Evolutionary conservation across 1,140 invertebrate genomes (phyloP).

Genomic region (Hyphantria cunea): DNA sequence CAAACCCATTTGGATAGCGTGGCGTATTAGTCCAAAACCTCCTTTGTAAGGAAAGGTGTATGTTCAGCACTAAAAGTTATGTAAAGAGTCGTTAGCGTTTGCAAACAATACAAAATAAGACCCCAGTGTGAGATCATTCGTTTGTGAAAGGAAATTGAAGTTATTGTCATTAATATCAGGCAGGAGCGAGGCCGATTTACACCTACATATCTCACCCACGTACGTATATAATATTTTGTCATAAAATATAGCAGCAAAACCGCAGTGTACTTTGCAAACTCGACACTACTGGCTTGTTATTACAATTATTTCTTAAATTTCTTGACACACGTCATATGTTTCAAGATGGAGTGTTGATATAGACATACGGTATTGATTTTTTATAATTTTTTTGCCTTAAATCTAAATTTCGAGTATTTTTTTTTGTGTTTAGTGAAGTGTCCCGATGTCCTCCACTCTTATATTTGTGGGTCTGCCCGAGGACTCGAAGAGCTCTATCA

Average conservation of each 20-base stretch:
- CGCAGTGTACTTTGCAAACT: slow-evolving; percentile 53
- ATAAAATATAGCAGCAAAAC: slow-evolving; percentile 55
- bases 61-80: too few relatives aligned
- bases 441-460: slow-evolving; percentile 67
- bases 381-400: not conserved
- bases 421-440: slow-evolving; percentile 41
- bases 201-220: slow-evolving; percentile 68
- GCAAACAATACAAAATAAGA: too few relatives aligned
- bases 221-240: slow-evolving; percentile 41
- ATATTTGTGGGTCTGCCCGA: slow-evolving; percentile 69
- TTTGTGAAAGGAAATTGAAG: slow-evolving; percentile 25
- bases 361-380: too few relatives aligned
- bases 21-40: too few relatives aligned
- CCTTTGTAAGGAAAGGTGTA: too few relatives aligned
- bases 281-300: slow-evolving; percentile 52
- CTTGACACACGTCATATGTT: slow-evolving; percentile 26
- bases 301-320: slow-evolving; percentile 15
- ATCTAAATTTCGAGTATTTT: slow-evolving; percentile 25
- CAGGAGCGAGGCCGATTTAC: slow-evolving; percentile 48
- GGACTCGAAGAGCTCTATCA: slow-evolving; percentile 68
- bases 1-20: too few relatives aligned
- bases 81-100: too few relatives aligned
- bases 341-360: slow-evolving; percentile 23
- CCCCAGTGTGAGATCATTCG: too few relatives aligned
- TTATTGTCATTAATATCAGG: slow-evolving; percentile 42